These are phyloP conservation scores for Pseudopipra pipra DNA, from an alignment of 2,113 vertebrate species.

Conservation along the genomic window DNA sequence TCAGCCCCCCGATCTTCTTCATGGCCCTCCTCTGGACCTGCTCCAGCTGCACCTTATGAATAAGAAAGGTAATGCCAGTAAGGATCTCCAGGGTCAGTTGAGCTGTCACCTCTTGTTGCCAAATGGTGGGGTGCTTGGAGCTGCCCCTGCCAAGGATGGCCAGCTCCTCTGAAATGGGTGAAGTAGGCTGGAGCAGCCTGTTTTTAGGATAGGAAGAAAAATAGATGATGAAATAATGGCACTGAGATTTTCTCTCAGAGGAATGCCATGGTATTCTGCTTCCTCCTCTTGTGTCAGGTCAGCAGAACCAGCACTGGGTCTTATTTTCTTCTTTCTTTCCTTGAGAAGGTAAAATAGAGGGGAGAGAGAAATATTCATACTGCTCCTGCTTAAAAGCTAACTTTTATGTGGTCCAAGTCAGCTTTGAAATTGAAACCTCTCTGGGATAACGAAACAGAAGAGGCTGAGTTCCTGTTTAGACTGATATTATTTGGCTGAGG, in stretches of 20 bases:
- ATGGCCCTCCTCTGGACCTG: neutral
- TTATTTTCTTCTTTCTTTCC: conserved; percentile 26
- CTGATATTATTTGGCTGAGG: conserved; percentile 32
- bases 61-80: neutral
- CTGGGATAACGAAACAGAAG: conserved; percentile 40
- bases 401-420: conserved; percentile 52
- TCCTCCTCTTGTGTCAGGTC: neutral
- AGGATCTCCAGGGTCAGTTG: neutral
- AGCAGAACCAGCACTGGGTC: neutral
- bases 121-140: neutral
- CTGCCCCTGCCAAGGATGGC: fast-evolving
- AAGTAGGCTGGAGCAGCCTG: neutral
- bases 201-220: neutral
- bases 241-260: neutral
- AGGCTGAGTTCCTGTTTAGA: conserved; percentile 34
- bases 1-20: neutral
- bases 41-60: neutral
- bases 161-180: neutral
- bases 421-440: conserved; percentile 60
- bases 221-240: neutral
- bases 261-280: neutral
- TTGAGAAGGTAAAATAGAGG: conserved; percentile 6
- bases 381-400: conserved; percentile 36
- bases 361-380: neutral
- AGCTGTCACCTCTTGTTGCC: neutral